Evolutionary conservation across 2,888 invertebrate species (phyloP).

Genomic region (Trichogramma dendrolimi): DNA sequence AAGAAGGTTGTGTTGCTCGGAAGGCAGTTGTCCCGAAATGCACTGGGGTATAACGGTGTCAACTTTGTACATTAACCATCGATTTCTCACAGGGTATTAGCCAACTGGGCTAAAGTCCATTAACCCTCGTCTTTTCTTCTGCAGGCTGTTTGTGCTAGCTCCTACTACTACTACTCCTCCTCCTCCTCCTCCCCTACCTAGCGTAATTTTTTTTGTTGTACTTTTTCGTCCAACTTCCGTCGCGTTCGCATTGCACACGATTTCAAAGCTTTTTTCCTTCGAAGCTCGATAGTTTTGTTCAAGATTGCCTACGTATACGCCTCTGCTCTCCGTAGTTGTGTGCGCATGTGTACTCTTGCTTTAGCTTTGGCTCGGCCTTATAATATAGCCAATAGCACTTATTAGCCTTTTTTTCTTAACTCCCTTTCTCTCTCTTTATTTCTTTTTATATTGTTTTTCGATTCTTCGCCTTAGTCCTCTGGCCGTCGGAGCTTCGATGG

Average conservation of each 20-base stretch:
- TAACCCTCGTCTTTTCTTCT: constrained; percentile 20
- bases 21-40: constrained; percentile 16
- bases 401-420: not conserved
- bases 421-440: constrained; percentile 14
- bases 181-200: not conserved
- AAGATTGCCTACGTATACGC: no score
- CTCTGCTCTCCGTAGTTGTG: no score
- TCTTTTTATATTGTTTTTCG: constrained; percentile 19
- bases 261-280: not conserved
- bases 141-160: not conserved
- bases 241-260: not conserved
- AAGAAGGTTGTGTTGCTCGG: no score
- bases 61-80: constrained; percentile 47
- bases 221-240: constrained; percentile 14
- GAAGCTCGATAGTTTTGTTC: no score
- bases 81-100: constrained; percentile 37
- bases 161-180: not conserved
- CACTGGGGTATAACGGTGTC: constrained; percentile 35
- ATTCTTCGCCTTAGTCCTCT: constrained; percentile 7
- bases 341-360: no score
- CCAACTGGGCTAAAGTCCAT: constrained; percentile 38
- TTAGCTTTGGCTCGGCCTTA: no score
- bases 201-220: not conserved
- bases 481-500: not conserved
- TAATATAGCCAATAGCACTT: constrained; percentile 4